Percentiles rank a stretch among this genome's conserved stretches.
These are phyloP conservation scores for Mylabris phalerata DNA, from an alignment of 1,140 invertebrate genomes.

Conservation along the genomic window DNA sequence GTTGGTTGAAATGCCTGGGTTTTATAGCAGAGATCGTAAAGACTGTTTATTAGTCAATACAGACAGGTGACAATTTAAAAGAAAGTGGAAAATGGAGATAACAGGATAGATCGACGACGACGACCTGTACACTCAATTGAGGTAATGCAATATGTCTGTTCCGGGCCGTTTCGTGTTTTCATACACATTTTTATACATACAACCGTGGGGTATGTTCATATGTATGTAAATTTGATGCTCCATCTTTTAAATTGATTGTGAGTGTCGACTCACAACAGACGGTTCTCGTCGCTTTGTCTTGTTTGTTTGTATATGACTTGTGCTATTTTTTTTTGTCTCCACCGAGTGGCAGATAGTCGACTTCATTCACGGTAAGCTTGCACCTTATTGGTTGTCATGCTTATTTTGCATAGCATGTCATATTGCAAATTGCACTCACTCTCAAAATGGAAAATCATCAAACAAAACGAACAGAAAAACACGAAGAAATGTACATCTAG, in stretches of 20 bases:
- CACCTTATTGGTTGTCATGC: slow-evolving; percentile 9
- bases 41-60: too few relatives aligned
- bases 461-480: too few relatives aligned
- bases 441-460: too few relatives aligned
- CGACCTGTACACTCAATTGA: slow-evolving; percentile 5
- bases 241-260: slow-evolving; percentile 29
- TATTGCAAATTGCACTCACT: slow-evolving; percentile 1
- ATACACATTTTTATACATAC: slow-evolving; percentile 13
- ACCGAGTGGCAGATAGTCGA: too few relatives aligned
- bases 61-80: too few relatives aligned
- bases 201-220: slow-evolving; percentile 21
- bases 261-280: slow-evolving; percentile 22
- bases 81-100: too few relatives aligned
- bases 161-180: slow-evolving; percentile 16
- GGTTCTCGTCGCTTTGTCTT: slow-evolving; percentile 16
- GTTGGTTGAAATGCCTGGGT: too few relatives aligned
- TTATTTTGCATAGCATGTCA: slow-evolving; percentile 9
- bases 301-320: background rate
- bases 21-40: too few relatives aligned
- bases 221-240: slow-evolving; percentile 28
- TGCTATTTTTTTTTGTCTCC: background rate
- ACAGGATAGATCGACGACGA: too few relatives aligned
- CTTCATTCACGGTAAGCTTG: background rate
- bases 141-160: slow-evolving; percentile 21
- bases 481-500: background rate